Base-by-base conservation (phyloP, 2,888 invertebrate species). In the Gasteruption jaculator region DNA sequence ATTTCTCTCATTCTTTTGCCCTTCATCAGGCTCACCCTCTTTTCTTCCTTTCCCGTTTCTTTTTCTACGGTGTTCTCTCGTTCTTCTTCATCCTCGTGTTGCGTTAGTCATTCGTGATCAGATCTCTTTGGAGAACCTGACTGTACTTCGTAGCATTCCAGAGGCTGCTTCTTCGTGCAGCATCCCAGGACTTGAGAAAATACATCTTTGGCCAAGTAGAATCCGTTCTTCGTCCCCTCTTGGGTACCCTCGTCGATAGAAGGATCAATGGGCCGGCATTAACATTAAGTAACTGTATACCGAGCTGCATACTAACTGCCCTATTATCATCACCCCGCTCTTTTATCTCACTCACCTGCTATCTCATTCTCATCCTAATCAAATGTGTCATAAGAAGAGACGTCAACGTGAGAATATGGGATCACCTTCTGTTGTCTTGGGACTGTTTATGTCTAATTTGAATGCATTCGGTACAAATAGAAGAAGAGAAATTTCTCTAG, bases 221-320 rank as follows among this genome's bases (percentile, higher is more conserved):
- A 58, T 60, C 58, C 48, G 57, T 57, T 54, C 54, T 48, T 53
- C 50, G 52, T 49, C 51, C 54, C 41, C 34, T 45, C 49, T n/a
- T n/a, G 50, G 46, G 46, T 46, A 38, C 45, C 32, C 43, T 22
- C 25, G 7, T 12, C 36, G 41, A 46, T 38, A 46, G 52, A 46
- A 52, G 51, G 58, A 64, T 64, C 65, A 62, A 65, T 64, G 62
- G 57, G 48, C 45, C 53, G 46, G 45, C 50, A 61, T 61, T 60
- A 63, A 60, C 57, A 58, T 62, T 56, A 48, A 58, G 55, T 62
- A 60, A 62, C 58, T 56, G 61, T 61, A 60, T n/a, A n/a, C n/a
- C 53, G 50, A 34, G 51, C 46, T 49, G 59, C 50, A 53, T 54
- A 55, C 54, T 61, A 64, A 66, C 63, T 59, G 61, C 60, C 58